Evolutionary conservation across 2,888 invertebrate species (phyloP), one percentile per base, ranked within the genome.

Genomic region (Euzophera pinguis): DNA sequence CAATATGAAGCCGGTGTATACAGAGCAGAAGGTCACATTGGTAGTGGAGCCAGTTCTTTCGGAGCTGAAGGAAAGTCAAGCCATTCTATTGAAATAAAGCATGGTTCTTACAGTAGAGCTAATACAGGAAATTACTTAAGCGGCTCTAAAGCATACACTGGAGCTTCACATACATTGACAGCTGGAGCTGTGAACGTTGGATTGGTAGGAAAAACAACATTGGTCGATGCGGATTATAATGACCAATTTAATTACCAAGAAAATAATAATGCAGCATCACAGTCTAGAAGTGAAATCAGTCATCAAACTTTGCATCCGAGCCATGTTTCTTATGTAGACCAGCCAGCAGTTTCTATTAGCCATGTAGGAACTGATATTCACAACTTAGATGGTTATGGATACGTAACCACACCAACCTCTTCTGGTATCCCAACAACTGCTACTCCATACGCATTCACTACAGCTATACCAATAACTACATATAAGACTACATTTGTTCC

Each of bases 151-250:
- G 81, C 77, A 1, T 76, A 75, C 16, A 80, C 82, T 35, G 87
- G 88, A 6, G 75, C 73, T 0, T 81, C 86, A 6, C 90, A 90
- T 48, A 83, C 82, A 45, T 69, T 90, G 17, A 84, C 89, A 3
- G 88, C 88, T 9, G 90, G 90, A 29, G 88, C 90, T 32, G 76
- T 91, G 0, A 91, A 89, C 60, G 87, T 90, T 10, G 90, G 84
- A 27, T 70, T 91, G 37, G 90, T 91, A 6, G 91, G 91, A 34
- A 90, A 90, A 67, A 91, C 90, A 1, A 84, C 84, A 10, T 69
- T 90, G 51, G 67, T 90, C 0, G 90, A 90, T 53, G 73, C 78
- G 22, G 73, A 71, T 47, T 81, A 84, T 53, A 71, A 67, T 1
- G 67, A 82, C 47, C 78, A 84, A 59, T 64, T 55, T 1, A 74